Evolutionary conservation across 2,797 vertebrate genomes (phyloP).

Genomic region (Lagodon rhomboides): DNA sequence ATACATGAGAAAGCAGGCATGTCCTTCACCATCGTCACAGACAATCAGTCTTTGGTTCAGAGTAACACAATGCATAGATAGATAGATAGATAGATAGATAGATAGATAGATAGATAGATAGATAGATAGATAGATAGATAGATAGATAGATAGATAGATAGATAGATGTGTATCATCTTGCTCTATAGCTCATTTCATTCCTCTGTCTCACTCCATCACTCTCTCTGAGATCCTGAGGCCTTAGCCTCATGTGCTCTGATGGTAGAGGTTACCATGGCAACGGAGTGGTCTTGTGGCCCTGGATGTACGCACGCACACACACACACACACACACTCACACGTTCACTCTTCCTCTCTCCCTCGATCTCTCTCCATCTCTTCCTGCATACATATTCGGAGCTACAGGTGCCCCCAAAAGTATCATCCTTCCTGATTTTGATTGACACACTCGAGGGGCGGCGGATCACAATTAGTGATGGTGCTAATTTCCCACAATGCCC

Average conservation of each 20-base stretch:
- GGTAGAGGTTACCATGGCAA: constrained; percentile 86
- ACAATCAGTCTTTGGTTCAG: constrained; percentile 23
- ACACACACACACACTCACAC: constrained; percentile 32
- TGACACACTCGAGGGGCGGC: constrained; percentile 82
- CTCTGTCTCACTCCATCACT: constrained; percentile 72
- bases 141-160: not conserved
- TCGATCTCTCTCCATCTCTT: constrained; percentile 58
- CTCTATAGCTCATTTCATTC: constrained; percentile 67
- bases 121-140: not conserved
- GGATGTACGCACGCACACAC: constrained; percentile 65
- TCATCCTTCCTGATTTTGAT: constrained; percentile 80
- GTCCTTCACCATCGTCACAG: constrained; percentile 1
- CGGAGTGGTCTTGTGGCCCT: constrained; percentile 84
- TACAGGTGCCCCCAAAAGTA: constrained; percentile 85
- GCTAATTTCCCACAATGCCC: constrained; percentile 92
- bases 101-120: constrained; percentile 1
- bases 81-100: constrained; percentile 1
- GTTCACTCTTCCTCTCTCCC: constrained; percentile 38
- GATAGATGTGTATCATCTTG: constrained; percentile 8
- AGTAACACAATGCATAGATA: not conserved
- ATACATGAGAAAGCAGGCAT: not conserved
- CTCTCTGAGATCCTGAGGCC: constrained; percentile 75
- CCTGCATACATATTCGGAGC: constrained; percentile 80
- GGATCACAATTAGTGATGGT: constrained; percentile 89
- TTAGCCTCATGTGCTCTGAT: constrained; percentile 81